phyloP scores from a whole-genome alignment of 2,113 vertebrate genomes.

The Myotis davidii region DNA sequence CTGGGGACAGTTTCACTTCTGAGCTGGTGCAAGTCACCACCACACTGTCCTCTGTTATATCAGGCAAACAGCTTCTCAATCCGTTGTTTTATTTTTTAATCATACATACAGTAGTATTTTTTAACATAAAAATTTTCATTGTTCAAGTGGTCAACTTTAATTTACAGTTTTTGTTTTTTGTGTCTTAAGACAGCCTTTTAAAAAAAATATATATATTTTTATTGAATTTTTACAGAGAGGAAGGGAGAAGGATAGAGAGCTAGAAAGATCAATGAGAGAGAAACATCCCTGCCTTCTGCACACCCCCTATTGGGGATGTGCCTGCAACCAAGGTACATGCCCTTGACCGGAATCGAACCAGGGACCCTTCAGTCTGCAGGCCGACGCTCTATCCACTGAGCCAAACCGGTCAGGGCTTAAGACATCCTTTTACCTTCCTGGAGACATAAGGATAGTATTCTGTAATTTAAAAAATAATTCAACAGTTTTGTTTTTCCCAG shows the following conservation, averaged over 20 bases:
- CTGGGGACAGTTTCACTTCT: not conserved
- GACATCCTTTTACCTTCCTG: not conserved
- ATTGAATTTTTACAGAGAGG: too few relatives aligned
- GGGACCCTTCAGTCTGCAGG: too few relatives aligned
- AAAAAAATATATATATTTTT: too few relatives aligned
- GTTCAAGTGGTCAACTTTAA: not conserved
- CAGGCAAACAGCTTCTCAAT: not conserved
- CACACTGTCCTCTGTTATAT: not conserved
- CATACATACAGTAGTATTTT: not conserved
- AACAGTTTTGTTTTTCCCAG: not conserved
- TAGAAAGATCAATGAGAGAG: too few relatives aligned
- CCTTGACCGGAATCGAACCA: too few relatives aligned
- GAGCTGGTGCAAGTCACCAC: not conserved
- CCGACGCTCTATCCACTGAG: too few relatives aligned
- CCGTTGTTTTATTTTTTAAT: not conserved
- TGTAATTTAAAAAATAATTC: not conserved
- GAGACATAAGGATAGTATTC: not conserved
- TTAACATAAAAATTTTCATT: not conserved
- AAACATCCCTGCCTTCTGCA: too few relatives aligned
- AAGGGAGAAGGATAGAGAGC: too few relatives aligned
- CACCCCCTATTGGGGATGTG: too few relatives aligned
- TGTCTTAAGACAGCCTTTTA: not conserved
- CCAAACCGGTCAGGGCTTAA: not conserved
- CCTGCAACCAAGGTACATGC: too few relatives aligned
- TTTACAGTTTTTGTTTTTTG: not conserved